Conservation (phyloP, 2,113 vertebrate species). For the Mus pahari region DNA sequence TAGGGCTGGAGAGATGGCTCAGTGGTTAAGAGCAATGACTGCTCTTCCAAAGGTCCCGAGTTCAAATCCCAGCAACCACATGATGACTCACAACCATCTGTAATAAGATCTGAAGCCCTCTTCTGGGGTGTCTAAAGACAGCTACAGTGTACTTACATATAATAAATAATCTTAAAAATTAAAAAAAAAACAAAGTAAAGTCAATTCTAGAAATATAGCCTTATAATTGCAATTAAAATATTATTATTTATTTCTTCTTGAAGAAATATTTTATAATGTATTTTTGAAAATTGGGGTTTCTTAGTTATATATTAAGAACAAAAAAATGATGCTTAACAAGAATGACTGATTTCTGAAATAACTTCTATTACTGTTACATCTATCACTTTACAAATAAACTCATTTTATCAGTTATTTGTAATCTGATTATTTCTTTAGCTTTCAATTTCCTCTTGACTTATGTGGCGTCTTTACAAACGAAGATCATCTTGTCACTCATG, state of each 20-base stretch:
- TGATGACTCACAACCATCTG: too few species aligned
- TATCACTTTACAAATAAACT: conserved; percentile 3
- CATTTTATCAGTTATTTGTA: neutral
- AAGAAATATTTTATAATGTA: conserved; percentile 36
- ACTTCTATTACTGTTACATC: neutral
- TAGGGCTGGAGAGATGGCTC: too few species aligned
- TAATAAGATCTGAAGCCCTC: too few species aligned
- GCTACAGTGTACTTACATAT: too few species aligned
- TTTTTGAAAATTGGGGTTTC: conserved; percentile 35
- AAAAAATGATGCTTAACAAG: conserved; percentile 2
- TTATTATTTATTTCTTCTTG: neutral
- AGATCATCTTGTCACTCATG: neutral
- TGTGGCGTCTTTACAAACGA: conserved; percentile 48
- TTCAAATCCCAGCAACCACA: too few species aligned
- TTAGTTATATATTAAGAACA: neutral
- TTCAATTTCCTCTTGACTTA: conserved; percentile 3
- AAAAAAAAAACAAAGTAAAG: too few species aligned
- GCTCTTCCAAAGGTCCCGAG: too few species aligned
- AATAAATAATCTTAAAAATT: too few species aligned
- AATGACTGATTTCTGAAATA: conserved; percentile 38
- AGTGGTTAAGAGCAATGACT: too few species aligned
- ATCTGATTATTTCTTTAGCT: neutral
- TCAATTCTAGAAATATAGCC: neutral
- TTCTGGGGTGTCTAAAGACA: too few species aligned
- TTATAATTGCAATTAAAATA: conserved; percentile 25